These are phyloP conservation scores for Sebastes oblongus DNA, from an alignment of 2,797 vertebrate genomes.

Conservation along the genomic window DNA sequence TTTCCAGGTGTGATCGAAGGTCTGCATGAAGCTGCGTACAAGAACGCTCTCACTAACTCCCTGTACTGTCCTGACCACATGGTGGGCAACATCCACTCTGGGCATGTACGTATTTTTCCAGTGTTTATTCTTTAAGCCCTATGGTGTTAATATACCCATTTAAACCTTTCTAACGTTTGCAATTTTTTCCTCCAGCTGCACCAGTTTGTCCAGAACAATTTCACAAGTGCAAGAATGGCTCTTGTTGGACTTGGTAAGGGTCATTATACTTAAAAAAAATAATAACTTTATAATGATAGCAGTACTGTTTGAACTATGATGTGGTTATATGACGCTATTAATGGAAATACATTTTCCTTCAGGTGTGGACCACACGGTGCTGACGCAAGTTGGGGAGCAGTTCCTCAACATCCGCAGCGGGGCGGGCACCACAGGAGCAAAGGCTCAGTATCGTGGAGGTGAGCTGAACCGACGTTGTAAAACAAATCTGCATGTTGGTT, in stretches of 20 bases:
- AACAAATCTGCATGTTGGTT: background rate
- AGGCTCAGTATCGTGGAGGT: conserved; percentile 91
- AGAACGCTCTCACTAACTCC: conserved; percentile 90
- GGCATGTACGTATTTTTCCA: conserved; percentile 82
- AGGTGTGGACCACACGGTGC: conserved; percentile 91
- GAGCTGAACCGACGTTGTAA: background rate
- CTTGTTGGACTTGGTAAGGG: conserved; percentile 92
- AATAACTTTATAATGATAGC: background rate
- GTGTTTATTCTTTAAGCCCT: background rate
- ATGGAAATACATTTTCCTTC: background rate
- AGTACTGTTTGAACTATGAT: background rate
- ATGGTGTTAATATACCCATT: background rate
- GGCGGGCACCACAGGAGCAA: conserved; percentile 81
- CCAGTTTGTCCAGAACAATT: conserved; percentile 93
- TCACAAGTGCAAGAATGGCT: conserved; percentile 95
- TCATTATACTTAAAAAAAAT: background rate
- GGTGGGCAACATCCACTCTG: conserved; percentile 88
- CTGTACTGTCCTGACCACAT: conserved; percentile 93
- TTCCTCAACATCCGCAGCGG: conserved; percentile 96
- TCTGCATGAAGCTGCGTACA: conserved; percentile 91
- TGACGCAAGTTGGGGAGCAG: conserved; percentile 94
- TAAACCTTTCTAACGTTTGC: conserved; percentile 4
- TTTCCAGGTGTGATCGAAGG: conserved; percentile 87
- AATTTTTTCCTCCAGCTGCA: conserved; percentile 85
- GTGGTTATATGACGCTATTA: background rate